phyloP scores from a whole-genome alignment of 2,888 invertebrate species.

The Panopea generosa region DNA sequence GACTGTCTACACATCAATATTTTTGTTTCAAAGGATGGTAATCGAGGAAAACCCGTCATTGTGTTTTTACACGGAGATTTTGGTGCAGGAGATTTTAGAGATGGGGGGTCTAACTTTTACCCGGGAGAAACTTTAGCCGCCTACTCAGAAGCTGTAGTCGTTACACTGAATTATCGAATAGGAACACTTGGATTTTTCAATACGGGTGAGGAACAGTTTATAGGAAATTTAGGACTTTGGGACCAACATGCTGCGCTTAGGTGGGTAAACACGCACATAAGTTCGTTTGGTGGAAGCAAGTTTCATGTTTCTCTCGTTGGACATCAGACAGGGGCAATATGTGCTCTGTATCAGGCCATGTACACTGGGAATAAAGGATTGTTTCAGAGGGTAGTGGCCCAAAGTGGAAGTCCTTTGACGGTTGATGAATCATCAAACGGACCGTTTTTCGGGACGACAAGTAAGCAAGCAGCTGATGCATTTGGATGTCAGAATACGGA shows the following conservation, averaged over 20 bases:
- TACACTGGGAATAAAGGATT: constrained; percentile 14
- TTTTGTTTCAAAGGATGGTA: neutral
- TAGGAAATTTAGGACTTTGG: constrained; percentile 13
- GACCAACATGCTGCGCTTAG: constrained; percentile 8
- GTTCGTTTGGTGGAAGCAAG: constrained; percentile 3
- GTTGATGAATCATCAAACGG: neutral
- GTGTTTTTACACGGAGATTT: constrained; percentile 15
- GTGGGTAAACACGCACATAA: neutral
- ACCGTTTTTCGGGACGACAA: neutral
- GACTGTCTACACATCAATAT: constrained; percentile 12
- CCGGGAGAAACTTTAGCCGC: constrained; percentile 6
- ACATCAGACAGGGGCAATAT: constrained; percentile 14
- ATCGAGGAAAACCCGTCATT: neutral
- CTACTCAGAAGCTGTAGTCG: constrained; percentile 3
- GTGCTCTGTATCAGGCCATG: constrained; percentile 14
- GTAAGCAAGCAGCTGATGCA: constrained; percentile 3
- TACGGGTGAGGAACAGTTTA: neutral
- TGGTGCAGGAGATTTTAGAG: neutral
- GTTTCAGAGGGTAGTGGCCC: too few relatives aligned
- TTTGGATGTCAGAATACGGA: constrained; percentile 11
- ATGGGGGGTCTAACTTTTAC: constrained; percentile 11
- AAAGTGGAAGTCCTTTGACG: constrained; percentile 8
- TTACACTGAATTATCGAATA: constrained; percentile 7
- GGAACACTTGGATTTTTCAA: constrained; percentile 4
- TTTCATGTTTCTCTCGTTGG: constrained; percentile 9